A percentile compares a stretch with the other conserved stretches of the same genome.
Evolutionary conservation across 1,140 invertebrate genomes (phyloP).

Genomic region (Drosophila azteca): DNA sequence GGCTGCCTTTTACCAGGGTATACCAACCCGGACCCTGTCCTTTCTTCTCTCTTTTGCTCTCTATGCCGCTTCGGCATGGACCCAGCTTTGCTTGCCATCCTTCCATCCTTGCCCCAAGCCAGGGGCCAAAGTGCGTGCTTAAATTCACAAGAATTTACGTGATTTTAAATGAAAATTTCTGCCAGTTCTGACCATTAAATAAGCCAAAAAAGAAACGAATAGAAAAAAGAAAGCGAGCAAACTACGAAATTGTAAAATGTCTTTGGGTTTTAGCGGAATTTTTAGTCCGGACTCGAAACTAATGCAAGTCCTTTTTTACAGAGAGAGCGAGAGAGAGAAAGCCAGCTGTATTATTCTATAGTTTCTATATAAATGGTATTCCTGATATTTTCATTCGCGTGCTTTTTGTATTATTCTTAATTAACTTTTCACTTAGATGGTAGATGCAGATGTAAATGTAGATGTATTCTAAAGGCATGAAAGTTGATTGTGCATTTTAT

Average conservation of each 20-base stretch:
- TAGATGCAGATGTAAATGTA: too few relatives aligned
- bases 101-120: not conserved
- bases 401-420: too few relatives aligned
- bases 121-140: constrained; percentile 41
- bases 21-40: constrained; percentile 1
- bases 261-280: not conserved
- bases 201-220: not conserved
- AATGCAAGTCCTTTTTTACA: too few relatives aligned
- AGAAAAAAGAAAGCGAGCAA: not conserved
- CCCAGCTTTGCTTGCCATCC: not conserved
- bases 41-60: not conserved
- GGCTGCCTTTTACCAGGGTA: constrained; percentile 50
- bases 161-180: constrained; percentile 49
- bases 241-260: not conserved
- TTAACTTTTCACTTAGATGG: too few relatives aligned
- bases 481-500: too few relatives aligned
- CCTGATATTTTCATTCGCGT: too few relatives aligned
- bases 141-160: constrained; percentile 50
- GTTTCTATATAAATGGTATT: too few relatives aligned
- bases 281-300: not conserved
- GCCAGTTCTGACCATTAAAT: constrained; percentile 23
- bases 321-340: too few relatives aligned
- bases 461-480: too few relatives aligned
- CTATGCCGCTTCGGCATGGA: too few relatives aligned
- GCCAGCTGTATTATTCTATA: too few relatives aligned